Evolutionary conservation across 2,113 vertebrate genomes (phyloP).

Genomic region (Sitta europaea): DNA sequence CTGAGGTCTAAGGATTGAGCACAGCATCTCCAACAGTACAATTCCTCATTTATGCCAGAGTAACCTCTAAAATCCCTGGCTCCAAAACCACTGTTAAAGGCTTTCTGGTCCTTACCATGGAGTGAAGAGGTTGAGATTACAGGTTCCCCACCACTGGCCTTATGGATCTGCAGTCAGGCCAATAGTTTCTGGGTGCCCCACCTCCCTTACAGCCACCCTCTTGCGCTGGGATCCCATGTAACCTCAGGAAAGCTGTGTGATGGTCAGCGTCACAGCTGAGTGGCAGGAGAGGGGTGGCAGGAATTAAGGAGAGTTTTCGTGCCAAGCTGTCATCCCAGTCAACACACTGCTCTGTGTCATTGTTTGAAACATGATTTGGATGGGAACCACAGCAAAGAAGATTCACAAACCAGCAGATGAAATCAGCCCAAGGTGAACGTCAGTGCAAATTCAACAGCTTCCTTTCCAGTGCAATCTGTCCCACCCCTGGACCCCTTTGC

Average conservation of each 20-base stretch:
- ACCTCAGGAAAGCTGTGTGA: neutral
- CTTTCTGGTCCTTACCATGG: neutral
- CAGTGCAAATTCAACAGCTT: neutral
- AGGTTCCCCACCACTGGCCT: neutral
- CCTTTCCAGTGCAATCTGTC: rapidly evolving
- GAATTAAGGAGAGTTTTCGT: neutral
- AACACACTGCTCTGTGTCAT: rapidly evolving
- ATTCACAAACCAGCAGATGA: neutral
- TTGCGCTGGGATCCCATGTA: rapidly evolving
- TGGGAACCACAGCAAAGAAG: neutral
- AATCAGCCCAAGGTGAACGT: rapidly evolving
- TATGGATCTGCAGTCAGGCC: neutral
- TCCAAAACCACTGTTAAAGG: neutral
- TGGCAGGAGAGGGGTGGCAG: neutral
- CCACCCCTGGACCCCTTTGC: neutral
- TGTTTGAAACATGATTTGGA: neutral
- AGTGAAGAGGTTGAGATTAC: neutral
- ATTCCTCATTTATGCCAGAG: neutral
- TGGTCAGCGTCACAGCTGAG: neutral
- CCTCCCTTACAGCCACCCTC: neutral
- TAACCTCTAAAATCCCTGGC: neutral
- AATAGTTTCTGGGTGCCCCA: neutral
- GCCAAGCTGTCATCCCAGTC: rapidly evolving
- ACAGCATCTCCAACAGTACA: neutral
- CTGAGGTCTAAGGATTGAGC: neutral